These are phyloP conservation scores for Mnemiopsis leidyi DNA, from an alignment of 37 sponge, comb jelly and placozoan species.

Conservation along the genomic window DNA sequence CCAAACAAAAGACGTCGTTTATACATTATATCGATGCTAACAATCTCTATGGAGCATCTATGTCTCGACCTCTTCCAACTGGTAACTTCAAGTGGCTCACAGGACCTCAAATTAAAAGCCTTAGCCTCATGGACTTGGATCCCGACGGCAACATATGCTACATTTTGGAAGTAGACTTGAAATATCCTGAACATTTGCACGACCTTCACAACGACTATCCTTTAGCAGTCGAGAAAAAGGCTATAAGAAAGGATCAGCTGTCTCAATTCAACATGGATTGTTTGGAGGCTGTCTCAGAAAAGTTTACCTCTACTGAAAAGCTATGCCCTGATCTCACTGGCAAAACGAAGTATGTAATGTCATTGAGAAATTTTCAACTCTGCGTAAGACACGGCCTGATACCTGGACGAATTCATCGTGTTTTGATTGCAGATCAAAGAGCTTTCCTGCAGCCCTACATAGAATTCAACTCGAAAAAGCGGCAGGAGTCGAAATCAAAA, in stretches of 20 bases:
- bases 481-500: conserved; percentile 20
- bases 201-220: conserved; percentile 53
- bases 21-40: conserved; percentile 52
- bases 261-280: conserved; percentile 8
- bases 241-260: background rate
- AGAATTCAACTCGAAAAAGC: background rate
- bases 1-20: background rate
- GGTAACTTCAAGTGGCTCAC: background rate
- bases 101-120: background rate
- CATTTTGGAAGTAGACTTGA: conserved; percentile 33
- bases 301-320: background rate
- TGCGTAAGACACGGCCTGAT: conserved; percentile 9
- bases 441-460: background rate
- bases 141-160: conserved; percentile 4
- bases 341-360: background rate
- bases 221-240: background rate
- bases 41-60: conserved; percentile 34
- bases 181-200: conserved; percentile 26
- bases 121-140: background rate
- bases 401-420: background rate
- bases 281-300: background rate
- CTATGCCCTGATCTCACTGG: background rate
- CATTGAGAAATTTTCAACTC: conserved; percentile 9
- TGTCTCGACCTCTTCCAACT: background rate
- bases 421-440: conserved; percentile 25